Base-by-base conservation (phyloP, 1,140 invertebrate species). In the Drosophila oshimai region DNA sequence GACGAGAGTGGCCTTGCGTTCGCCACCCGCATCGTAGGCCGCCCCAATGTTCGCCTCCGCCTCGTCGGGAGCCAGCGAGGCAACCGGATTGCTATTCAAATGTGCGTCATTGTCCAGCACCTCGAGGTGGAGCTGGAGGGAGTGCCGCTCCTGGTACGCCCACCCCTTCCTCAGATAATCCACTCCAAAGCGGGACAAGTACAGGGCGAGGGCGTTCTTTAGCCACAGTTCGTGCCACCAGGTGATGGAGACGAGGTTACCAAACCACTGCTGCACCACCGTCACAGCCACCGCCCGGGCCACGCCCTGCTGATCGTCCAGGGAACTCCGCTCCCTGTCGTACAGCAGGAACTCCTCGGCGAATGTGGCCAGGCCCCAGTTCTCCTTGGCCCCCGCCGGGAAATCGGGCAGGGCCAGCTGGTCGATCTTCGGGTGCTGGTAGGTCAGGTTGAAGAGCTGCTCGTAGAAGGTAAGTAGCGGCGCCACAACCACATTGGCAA, bases 161-260 rank as follows among this genome's bases (percentile, higher is more conserved):
- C 47, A 50, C 7, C 15, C 31, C n/a, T 31, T 31, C 13, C 18
- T 31, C 31, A 50, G 17, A 1, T 9, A 1, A 4, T 50, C 33
- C 31, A 50, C 47, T 0, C 47, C 47, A 1, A 36, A 36, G 7
- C 29, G 12, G 5, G 47, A 50, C 7, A 50, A 29, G 9, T 36
- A 50, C 47, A 34, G 9, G 1, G 47, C 18, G 3, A 50, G 36
- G 18, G 20, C 47, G 12, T 50, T 50, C 47, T 50, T 50, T 6
- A 50, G 47, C 47, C 47, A 50, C 9, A 34, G 12, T 9, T 50
- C 31, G 5, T 50, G n/a, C 47, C 47, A 36, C 31, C 47, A 36
- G 5, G 12, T 2, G 6, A 50, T 6, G 7, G 47, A 50, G 2
- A 36, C 47, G 0, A 50, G 47, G 12, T 50, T 36, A 7, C 47